Evolutionary conservation across 2,797 vertebrate species (phyloP), one percentile per base, ranked within the genome.

Genomic region (Agapornis canus): DNA sequence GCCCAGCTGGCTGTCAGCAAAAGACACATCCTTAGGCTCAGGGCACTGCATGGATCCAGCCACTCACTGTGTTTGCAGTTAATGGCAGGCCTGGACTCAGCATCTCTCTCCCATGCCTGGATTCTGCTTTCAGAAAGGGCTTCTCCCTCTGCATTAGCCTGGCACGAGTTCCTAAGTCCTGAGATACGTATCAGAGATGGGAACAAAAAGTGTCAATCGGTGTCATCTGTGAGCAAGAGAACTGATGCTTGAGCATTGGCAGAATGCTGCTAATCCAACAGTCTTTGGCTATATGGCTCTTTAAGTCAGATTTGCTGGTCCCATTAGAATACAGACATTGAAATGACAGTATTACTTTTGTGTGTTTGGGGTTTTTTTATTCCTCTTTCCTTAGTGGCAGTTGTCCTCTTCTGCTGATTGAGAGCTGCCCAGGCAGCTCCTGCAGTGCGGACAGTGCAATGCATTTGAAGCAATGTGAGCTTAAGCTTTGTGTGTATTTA

Each of bases 341-440:
- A 75, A 71, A 42, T 56, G 17, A 47, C 2, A 29, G 16, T 8
- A 4, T 16, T 19, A n/a, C 10, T 19, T 11, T 22, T 32, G 78
- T 71, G 20, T 15, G 3, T 14, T 16, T 17, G 0, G 1, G 1
- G 1, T 17, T 6, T 49, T 35, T 26, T 13, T 40, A 21, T 18
- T 6, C 11, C 5, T 42, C 40, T 31, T 39, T 56, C 29, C 32
- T 47, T 6, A 6, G n/a, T 26, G 31, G 7, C 51, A n/a, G 47
- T 43, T 72, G 39, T 25, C 32, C 49, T 79, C 7, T 75, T 27
- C 65, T 90, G 29, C n/a, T 86, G 49, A 8, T 35, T 56, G 78
- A 88, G 60, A 75, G 54, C 71, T 31, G 77, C 75, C 0, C 2
- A 70, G 27, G 39, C 77, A 80, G 35, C 15, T 82, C 84, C 85